Evolutionary conservation across 2,113 vertebrate species (phyloP).

Genomic region (Pungitius pungitius): DNA sequence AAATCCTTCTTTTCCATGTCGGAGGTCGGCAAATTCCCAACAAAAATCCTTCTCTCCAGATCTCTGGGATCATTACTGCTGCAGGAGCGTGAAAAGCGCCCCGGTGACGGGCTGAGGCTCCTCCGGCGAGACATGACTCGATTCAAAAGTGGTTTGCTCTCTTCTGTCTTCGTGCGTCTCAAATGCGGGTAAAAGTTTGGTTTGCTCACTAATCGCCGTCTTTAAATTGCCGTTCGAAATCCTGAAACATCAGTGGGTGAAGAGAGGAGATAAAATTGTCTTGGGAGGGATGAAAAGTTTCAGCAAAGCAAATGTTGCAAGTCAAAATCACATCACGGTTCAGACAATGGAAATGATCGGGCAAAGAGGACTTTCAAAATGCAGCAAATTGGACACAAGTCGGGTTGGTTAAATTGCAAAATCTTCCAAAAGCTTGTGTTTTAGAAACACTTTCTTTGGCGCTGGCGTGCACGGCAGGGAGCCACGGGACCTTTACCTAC

Average conservation of each 20-base stretch:
- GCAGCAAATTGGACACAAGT: not conserved
- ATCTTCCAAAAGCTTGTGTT: not conserved
- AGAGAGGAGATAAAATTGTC: constrained; percentile 73
- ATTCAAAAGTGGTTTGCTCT: constrained; percentile 39
- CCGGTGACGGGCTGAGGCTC: constrained; percentile 81
- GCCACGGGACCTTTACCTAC: too few relatives aligned
- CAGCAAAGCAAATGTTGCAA: constrained; percentile 37
- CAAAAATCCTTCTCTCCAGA: constrained; percentile 91
- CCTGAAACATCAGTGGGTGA: constrained; percentile 79
- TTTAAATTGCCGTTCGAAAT: constrained; percentile 70
- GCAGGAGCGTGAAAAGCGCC: constrained; percentile 72
- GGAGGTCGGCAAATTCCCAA: constrained; percentile 90
- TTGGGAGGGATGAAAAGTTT: constrained; percentile 52
- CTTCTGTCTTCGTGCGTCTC: constrained; percentile 62
- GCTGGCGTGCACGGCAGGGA: not conserved
- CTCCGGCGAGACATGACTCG: constrained; percentile 87
- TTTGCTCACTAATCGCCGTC: constrained; percentile 42
- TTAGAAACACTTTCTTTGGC: not conserved
- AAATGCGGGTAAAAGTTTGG: constrained; percentile 60
- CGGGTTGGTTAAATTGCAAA: not conserved
- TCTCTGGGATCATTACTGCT: constrained; percentile 87
- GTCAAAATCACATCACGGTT: constrained; percentile 41
- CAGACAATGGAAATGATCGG: constrained; percentile 28
- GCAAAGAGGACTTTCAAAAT: constrained; percentile 6
- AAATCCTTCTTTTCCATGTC: constrained; percentile 89